A percentile compares a stretch with the other conserved stretches of the same genome.
Conservation (phyloP, 2,888 invertebrate genomes). For the Phytoseiulus persimilis region DNA sequence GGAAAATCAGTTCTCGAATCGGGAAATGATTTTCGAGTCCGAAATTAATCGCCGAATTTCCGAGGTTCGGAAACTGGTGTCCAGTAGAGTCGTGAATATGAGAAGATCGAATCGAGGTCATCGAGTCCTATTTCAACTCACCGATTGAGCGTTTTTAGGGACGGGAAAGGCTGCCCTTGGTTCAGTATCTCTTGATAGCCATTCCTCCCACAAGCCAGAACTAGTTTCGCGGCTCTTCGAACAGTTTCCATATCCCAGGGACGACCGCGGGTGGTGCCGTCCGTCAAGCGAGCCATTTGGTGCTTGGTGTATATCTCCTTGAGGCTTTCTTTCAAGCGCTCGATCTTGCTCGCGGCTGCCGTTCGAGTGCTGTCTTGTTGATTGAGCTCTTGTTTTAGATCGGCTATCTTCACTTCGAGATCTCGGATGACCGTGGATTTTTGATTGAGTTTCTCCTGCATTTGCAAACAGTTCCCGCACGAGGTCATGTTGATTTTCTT, state of each 20-base stretch:
- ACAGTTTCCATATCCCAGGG: conserved; percentile 34
- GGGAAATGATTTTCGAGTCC: background rate
- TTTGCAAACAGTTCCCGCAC: background rate
- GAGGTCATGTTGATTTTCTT: conserved; percentile 1
- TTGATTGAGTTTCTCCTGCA: conserved; percentile 34
- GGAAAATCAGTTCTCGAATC: no score
- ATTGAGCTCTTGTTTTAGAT: conserved; percentile 18
- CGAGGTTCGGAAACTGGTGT: no score
- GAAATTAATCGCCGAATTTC: no score
- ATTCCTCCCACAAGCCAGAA: conserved; percentile 11
- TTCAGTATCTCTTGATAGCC: conserved; percentile 32
- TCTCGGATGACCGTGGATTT: conserved; percentile 25
- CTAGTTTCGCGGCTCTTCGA: conserved; percentile 11
- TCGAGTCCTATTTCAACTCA: background rate
- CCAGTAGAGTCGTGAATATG: no score
- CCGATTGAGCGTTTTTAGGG: conserved; percentile 15
- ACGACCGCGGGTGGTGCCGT: conserved; percentile 15
- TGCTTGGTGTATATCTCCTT: conserved; percentile 32
- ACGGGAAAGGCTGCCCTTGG: conserved; percentile 20
- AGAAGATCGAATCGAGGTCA: background rate
- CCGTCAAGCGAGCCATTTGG: conserved; percentile 20
- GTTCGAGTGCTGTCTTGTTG: conserved; percentile 1
- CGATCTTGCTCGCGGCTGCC: conserved; percentile 29
- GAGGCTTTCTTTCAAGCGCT: conserved; percentile 24
- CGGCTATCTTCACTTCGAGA: conserved; percentile 15